Conservation (phyloP, 2,888 invertebrate genomes). For the Orchesellides sinensis region DNA sequence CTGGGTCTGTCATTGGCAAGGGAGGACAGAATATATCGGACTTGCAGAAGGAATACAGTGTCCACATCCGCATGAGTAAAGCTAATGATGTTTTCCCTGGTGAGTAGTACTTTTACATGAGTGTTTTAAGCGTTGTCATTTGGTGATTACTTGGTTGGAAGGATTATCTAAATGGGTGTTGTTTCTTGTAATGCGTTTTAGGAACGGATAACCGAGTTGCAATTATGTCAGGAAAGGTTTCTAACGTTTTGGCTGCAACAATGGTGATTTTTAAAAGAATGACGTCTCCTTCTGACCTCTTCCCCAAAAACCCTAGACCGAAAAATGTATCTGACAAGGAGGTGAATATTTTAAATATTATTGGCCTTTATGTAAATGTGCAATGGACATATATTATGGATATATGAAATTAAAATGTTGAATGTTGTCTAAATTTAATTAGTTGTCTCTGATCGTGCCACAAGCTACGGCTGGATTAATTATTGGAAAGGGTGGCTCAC, state of each 20-base stretch:
- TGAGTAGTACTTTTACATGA: background rate
- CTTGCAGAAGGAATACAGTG: constrained; percentile 73
- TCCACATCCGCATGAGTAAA: constrained; percentile 74
- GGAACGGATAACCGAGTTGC: constrained; percentile 73
- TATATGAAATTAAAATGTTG: background rate
- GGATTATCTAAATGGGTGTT: too few relatives aligned
- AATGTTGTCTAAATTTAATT: background rate
- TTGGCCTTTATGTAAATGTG: background rate
- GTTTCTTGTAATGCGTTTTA: constrained; percentile 24
- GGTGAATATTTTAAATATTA: constrained; percentile 48
- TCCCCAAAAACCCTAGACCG: constrained; percentile 74
- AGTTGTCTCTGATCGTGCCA: constrained; percentile 74
- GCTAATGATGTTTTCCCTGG: constrained; percentile 74
- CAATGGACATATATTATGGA: background rate
- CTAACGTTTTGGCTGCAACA: constrained; percentile 71
- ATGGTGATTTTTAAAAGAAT: constrained; percentile 75
- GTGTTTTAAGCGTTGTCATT: background rate
- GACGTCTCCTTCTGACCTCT: constrained; percentile 74
- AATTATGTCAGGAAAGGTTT: constrained; percentile 74
- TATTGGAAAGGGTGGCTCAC: constrained; percentile 74
- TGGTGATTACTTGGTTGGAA: constrained; percentile 1
- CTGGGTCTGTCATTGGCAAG: constrained; percentile 74
- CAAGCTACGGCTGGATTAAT: constrained; percentile 74
- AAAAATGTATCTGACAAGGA: constrained; percentile 74
- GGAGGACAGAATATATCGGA: constrained; percentile 74